Evolutionary conservation across 2,888 invertebrate genomes (phyloP).

Genomic region (Biston betularia): DNA sequence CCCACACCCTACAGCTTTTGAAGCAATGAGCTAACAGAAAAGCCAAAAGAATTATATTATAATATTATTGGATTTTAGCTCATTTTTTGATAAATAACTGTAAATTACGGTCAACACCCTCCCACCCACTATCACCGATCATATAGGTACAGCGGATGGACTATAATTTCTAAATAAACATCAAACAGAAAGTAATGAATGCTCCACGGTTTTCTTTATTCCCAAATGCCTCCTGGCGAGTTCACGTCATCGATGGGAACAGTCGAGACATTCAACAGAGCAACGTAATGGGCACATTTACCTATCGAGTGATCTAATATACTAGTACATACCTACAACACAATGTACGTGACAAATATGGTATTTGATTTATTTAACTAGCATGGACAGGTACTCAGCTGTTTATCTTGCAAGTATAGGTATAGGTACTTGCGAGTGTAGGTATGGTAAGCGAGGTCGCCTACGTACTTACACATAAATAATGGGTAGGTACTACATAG

Average conservation of each 20-base stretch:
- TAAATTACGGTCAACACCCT: too few species aligned
- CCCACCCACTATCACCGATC: too few species aligned
- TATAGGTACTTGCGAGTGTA: too few species aligned
- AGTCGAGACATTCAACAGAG: conserved; percentile 47
- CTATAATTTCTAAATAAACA: background rate
- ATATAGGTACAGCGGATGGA: too few species aligned
- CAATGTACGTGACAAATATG: conserved; percentile 57
- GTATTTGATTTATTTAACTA: conserved; percentile 3
- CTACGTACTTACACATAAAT: too few species aligned
- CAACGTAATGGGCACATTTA: conserved; percentile 60
- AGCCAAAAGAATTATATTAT: too few species aligned
- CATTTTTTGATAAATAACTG: too few species aligned
- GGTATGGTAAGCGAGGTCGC: background rate
- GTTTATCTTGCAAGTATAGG: background rate
- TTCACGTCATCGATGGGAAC: conserved; percentile 55
- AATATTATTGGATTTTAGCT: too few species aligned
- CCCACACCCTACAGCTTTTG: too few species aligned
- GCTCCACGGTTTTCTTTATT: conserved; percentile 18
- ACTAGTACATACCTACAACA: conserved; percentile 46
- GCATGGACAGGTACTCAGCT: background rate
- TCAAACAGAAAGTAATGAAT: background rate
- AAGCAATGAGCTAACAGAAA: too few species aligned
- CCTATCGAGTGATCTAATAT: conserved; percentile 58
- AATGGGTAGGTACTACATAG: too few species aligned
- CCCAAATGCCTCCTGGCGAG: conserved; percentile 34